Evolutionary conservation across 2,797 vertebrate species (phyloP).

Genomic region (Melanogrammus aeglefinus): DNA sequence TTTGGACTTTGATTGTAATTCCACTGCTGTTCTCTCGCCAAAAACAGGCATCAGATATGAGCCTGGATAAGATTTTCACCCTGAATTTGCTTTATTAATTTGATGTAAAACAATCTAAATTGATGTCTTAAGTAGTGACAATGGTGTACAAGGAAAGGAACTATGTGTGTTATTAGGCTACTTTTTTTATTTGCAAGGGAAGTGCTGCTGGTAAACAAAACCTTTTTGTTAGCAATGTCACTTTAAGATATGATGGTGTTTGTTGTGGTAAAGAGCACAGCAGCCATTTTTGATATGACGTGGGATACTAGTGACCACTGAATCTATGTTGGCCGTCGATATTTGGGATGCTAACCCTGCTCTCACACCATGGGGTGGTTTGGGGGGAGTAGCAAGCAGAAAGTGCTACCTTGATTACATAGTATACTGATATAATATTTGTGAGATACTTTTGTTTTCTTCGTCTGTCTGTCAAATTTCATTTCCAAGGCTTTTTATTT

Average conservation of each 20-base stretch:
- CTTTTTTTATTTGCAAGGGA: not conserved
- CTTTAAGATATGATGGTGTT: not conserved
- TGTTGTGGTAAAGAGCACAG: not conserved
- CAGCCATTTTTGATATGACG: not conserved
- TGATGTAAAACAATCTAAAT: slow-evolving; percentile 46
- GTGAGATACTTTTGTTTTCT: not conserved
- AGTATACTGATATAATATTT: not conserved
- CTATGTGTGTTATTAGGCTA: slow-evolving; percentile 14
- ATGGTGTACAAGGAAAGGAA: slow-evolving; percentile 40
- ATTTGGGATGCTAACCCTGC: not conserved
- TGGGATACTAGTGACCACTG: not conserved
- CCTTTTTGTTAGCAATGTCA: not conserved
- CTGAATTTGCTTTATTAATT: slow-evolving; percentile 46
- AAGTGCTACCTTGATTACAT: not conserved
- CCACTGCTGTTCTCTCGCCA: slow-evolving; percentile 57
- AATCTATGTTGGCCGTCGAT: not conserved
- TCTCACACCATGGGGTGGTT: not conserved
- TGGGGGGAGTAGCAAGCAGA: not conserved
- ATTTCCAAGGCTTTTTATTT: not conserved
- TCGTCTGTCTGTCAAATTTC: not conserved
- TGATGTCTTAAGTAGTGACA: slow-evolving; percentile 71
- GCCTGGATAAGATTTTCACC: slow-evolving; percentile 53
- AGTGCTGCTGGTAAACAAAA: slow-evolving; percentile 2
- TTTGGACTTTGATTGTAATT: slow-evolving; percentile 61
- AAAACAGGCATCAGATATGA: slow-evolving; percentile 13